A percentile compares a stretch with the other conserved stretches of the same genome.
Evolutionary conservation across 2,888 invertebrate genomes (phyloP).

Genomic region (Platycheirus rosarum): DNA sequence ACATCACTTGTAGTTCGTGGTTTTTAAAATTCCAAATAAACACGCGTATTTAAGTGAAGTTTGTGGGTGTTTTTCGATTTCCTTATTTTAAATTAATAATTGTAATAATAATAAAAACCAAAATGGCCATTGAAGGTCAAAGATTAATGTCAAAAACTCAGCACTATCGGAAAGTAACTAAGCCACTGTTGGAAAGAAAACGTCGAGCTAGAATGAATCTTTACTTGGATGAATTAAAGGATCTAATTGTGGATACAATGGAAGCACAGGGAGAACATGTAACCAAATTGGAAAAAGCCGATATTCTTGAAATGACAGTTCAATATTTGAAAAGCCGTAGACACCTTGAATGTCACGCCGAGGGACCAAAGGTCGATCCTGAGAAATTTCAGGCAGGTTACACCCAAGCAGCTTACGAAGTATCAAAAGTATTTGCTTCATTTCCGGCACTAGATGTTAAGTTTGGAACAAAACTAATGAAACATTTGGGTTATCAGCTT

Average conservation of each 20-base stretch:
- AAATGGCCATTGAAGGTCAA: conserved; percentile 81
- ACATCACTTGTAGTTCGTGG: conserved; percentile 67
- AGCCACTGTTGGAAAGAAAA: conserved; percentile 94
- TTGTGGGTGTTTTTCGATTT: background rate
- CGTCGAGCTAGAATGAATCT: conserved; percentile 94
- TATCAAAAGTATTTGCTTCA: conserved; percentile 91
- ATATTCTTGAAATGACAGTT: conserved; percentile 94
- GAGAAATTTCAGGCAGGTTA: conserved; percentile 94
- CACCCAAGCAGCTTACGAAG: conserved; percentile 94
- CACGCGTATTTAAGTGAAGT: background rate
- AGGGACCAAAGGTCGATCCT: conserved; percentile 84
- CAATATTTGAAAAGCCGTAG: conserved; percentile 83
- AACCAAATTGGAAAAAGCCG: conserved; percentile 94
- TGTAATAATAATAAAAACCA: no score
- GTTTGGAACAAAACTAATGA: conserved; percentile 93
- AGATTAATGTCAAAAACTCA: conserved; percentile 91
- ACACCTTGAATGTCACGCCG: no score
- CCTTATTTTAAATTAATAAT: no score
- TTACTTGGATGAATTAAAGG: conserved; percentile 94
- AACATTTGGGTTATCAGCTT: conserved; percentile 92
- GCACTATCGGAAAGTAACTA: conserved; percentile 96
- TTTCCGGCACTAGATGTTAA: conserved; percentile 93
- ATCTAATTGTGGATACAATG: conserved; percentile 91
- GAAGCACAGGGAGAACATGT: conserved; percentile 95
- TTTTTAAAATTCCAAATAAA: background rate